Percentiles rank a stretch among this genome's conserved stretches.
Evolutionary conservation across 2,888 invertebrate species (phyloP).

Genomic region (Chaetoderma sp.): DNA sequence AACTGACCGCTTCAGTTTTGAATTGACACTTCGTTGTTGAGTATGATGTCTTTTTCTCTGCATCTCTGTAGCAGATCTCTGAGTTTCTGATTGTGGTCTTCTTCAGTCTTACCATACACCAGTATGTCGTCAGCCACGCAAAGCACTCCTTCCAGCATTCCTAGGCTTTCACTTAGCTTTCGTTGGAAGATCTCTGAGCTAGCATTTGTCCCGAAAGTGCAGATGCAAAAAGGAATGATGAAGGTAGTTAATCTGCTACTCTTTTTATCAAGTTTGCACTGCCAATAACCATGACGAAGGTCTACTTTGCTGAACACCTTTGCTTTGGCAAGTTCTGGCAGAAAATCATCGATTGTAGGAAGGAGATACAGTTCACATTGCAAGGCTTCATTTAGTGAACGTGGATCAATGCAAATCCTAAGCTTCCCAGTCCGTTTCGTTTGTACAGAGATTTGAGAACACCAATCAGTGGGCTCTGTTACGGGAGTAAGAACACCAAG

Average conservation of each 20-base stretch:
- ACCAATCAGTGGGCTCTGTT: constrained; percentile 30
- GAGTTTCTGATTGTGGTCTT: constrained; percentile 18
- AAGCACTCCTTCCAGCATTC: constrained; percentile 25
- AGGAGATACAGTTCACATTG: constrained; percentile 20
- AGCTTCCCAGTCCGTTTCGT: constrained; percentile 20
- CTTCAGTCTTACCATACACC: constrained; percentile 21
- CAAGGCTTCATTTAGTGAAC: constrained; percentile 22
- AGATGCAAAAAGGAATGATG: not conserved
- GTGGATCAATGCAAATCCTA: constrained; percentile 30
- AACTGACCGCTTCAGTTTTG: not conserved
- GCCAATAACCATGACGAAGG: constrained; percentile 20
- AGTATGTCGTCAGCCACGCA: constrained; percentile 35
- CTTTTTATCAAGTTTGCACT: constrained; percentile 20
- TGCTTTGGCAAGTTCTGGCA: constrained; percentile 13
- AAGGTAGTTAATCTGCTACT: constrained; percentile 16
- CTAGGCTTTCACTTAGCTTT: constrained; percentile 20
- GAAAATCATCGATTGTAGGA: constrained; percentile 27
- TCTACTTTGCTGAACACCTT: constrained; percentile 24
- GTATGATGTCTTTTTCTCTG: not conserved
- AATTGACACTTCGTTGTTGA: constrained; percentile 13
- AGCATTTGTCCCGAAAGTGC: constrained; percentile 33
- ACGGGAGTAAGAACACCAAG: constrained; percentile 19
- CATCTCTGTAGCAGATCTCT: not conserved
- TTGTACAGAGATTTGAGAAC: constrained; percentile 14
- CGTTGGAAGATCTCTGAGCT: constrained; percentile 33